Evolutionary conservation across 2,888 invertebrate species (phyloP), one percentile per base, ranked within the genome.

Genomic region (Hypercompe scribonia): DNA sequence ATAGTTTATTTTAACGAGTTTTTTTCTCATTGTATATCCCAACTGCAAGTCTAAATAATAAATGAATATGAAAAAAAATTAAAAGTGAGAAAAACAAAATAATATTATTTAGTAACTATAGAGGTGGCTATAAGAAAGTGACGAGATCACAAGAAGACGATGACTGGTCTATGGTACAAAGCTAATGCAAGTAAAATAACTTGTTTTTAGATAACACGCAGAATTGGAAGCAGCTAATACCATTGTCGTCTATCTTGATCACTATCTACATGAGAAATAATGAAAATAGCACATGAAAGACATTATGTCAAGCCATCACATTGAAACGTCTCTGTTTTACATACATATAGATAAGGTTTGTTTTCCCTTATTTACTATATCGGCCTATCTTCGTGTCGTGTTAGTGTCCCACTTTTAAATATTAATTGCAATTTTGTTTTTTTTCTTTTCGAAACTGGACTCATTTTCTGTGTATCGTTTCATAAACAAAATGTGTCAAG

Each of bases 401-500:
- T 81, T 69, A 74, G 70, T 75, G 84, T 78, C 77, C 85, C 76
- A 84, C 78, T 84, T 84, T 83, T 39, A 77, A 77, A 79, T 72
- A 84, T 76, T 84, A 84, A 83, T 84, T 84, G 81, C 79, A 81
- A 67, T 81, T 75, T 83, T 77, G 75, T 76, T 74, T 74, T 72
- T 75, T 78, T 80, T 70, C 70, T 77, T 80, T 81, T 83, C 81
- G 72, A 58, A 81, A 74, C 70, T 72, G 68, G 71, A 72, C 81
- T 79, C 68, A 81, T 68, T 84, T 77, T 81, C 68, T 78, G 71
- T 78, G 72, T 78, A 73, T 74, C 74, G 72, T 84, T 83, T 81
- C 79, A 79, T 83, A 82, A 83, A 80, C 79, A 78, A 84, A 80
- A 84, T 84, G 77, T 84, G 84, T 84, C 84, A 84, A 84, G 84